Evolutionary conservation across 2,113 vertebrate species (phyloP).

Genomic region (Triplophysa siluroides): DNA sequence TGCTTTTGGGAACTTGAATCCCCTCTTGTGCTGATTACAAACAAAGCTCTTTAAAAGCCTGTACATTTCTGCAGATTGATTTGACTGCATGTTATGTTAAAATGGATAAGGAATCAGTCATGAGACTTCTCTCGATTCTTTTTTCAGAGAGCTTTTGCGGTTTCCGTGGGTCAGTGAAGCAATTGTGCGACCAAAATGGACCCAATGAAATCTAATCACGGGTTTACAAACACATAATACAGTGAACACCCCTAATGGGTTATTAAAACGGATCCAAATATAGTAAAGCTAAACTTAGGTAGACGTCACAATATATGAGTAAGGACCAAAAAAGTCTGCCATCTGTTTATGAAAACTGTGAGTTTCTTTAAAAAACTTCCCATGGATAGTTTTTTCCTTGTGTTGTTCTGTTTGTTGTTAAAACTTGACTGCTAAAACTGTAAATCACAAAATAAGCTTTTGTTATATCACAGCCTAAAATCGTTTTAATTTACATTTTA

Average conservation of each 20-base stretch:
- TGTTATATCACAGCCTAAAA: too few relatives aligned
- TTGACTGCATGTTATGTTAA: constrained; percentile 50
- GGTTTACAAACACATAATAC: constrained; percentile 1
- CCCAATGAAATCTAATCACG: background rate
- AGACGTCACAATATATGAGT: background rate
- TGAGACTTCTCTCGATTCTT: constrained; percentile 36
- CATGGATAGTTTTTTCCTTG: too few relatives aligned
- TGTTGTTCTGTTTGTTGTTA: too few relatives aligned
- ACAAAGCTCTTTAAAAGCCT: constrained; percentile 47
- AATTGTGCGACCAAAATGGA: constrained; percentile 14
- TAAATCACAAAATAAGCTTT: too few relatives aligned
- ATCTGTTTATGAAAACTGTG: background rate
- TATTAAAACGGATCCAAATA: background rate
- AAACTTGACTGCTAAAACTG: too few relatives aligned
- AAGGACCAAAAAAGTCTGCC: background rate
- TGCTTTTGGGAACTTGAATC: constrained; percentile 23
- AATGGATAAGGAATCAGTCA: constrained; percentile 41
- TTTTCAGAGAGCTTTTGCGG: constrained; percentile 29
- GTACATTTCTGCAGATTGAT: constrained; percentile 49
- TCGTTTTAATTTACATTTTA: too few relatives aligned
- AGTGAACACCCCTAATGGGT: background rate
- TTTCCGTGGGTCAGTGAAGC: constrained; percentile 22
- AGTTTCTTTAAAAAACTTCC: too few relatives aligned
- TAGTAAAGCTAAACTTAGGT: background rate
- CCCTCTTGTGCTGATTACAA: constrained; percentile 45